Evolutionary conservation across 2,888 invertebrate genomes (phyloP), one percentile per base, ranked within the genome.

Genomic region (Didymodactylos carnosus): DNA sequence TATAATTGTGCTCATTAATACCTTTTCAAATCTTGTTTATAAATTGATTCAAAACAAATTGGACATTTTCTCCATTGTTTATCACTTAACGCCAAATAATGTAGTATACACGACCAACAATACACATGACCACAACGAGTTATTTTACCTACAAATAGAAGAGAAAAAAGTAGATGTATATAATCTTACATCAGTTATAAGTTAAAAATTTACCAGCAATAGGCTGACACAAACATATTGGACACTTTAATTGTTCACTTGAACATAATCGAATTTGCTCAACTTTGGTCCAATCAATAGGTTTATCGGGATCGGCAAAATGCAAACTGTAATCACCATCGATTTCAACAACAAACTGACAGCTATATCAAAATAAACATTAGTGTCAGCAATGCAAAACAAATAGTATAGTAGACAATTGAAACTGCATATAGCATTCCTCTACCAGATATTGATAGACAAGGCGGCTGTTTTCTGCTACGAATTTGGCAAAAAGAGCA

Each of bases 61-160:
- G 95, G 95, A 83, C 95, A 95, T 49, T 76, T 76, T 29, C 75
- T 74, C 86, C 89, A 90, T 35, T 88, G 85, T 80, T 90, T 89
- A 79, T 94, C 94, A 72, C 79, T 75, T 3, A 93, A 85, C 0
- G 91, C 89, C 53, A 92, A 86, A 81, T 94, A 94, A 83, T 94
- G 94, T 70, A 97, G 86, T 78, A 93, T 88, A 81, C 95, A 97
- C 0, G 93, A 87, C 93, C 92, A 95, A 83, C 95, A 97, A 83
- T 91, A 94, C 76, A 92, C 89, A 82, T 97, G 95, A 14, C 95
- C 94, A 83, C 95, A 97, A 53, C 89, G 88, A 0, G 93, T 94
- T 81, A 94, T 91, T 70, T 75, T 75, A n/a, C n/a, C n/a, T n/a
- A n/a, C n/a, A n/a, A n/a, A n/a, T n/a, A n/a, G n/a, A n/a, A n/a